These are phyloP conservation scores for Phalloptychus januarius DNA, from an alignment of 2,797 vertebrate genomes.

Conservation along the genomic window DNA sequence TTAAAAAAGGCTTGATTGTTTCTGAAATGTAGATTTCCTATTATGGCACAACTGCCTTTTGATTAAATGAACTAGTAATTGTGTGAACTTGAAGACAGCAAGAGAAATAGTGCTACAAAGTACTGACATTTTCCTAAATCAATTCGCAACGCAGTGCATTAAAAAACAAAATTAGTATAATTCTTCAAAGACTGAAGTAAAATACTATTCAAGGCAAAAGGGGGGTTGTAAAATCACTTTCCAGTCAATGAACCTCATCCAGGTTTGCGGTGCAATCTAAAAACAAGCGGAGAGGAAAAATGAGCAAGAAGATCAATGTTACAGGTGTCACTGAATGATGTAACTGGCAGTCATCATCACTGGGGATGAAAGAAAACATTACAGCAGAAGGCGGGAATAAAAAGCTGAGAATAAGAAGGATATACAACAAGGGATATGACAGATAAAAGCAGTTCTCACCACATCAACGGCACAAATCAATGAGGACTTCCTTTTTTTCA, in stretches of 20 bases:
- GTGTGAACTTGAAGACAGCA: neutral
- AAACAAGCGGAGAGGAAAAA: neutral
- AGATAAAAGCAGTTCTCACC: neutral
- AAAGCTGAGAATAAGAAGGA: neutral
- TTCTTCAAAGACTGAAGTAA: neutral
- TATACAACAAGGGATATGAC: neutral
- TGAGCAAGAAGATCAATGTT: neutral
- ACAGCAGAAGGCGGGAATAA: neutral
- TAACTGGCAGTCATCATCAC: conserved; percentile 1
- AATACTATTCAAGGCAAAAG: neutral
- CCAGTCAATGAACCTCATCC: neutral
- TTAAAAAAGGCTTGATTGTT: neutral
- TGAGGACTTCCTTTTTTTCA: neutral
- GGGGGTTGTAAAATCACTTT: neutral
- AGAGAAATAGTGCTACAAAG: neutral
- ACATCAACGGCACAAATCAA: neutral
- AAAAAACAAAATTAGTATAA: neutral
- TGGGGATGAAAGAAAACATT: neutral
- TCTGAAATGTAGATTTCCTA: neutral
- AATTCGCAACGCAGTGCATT: neutral
- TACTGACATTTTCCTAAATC: neutral
- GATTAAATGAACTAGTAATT: neutral
- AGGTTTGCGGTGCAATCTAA: neutral
- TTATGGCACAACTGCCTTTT: neutral
- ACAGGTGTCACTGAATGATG: neutral